A percentile compares a stretch with the other conserved stretches of the same genome.
Conservation (phyloP, 2,797 vertebrate species). For the Telmatherina bonti region DNA sequence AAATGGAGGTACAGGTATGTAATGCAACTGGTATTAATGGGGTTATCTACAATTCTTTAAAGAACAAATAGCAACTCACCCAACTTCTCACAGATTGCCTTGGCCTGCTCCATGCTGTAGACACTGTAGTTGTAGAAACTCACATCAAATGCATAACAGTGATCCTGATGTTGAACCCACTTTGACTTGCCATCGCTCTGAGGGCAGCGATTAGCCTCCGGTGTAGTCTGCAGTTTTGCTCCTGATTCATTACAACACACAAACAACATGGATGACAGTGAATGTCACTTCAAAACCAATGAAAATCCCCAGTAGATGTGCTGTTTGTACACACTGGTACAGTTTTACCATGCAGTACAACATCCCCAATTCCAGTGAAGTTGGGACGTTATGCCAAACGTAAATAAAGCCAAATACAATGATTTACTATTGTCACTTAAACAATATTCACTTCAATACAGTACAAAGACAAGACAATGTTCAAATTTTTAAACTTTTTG, state of each 20-base stretch:
- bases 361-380: no score
- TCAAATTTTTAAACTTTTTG: no score
- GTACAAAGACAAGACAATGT: no score
- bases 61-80: conserved; percentile 73
- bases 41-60: background rate
- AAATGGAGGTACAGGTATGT: background rate
- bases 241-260: conserved; percentile 61
- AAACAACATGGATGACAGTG: background rate
- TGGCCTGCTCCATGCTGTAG: conserved; percentile 84
- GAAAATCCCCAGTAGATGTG: background rate
- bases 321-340: background rate
- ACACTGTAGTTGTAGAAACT: conserved; percentile 87
- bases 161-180: conserved; percentile 88
- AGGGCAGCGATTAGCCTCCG: conserved; percentile 79
- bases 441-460: no score
- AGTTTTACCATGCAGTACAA: background rate
- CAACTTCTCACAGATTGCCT: conserved; percentile 83
- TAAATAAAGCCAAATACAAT: no score
- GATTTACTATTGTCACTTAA: no score
- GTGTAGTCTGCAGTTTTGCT: conserved; percentile 42
- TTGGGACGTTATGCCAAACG: no score
- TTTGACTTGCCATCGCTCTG: conserved; percentile 57
- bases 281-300: background rate
- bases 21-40: background rate
- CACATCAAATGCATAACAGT: conserved; percentile 90